Evolutionary conservation across 2,113 vertebrate genomes (phyloP).

Genomic region (Phyllostomus discolor): DNA sequence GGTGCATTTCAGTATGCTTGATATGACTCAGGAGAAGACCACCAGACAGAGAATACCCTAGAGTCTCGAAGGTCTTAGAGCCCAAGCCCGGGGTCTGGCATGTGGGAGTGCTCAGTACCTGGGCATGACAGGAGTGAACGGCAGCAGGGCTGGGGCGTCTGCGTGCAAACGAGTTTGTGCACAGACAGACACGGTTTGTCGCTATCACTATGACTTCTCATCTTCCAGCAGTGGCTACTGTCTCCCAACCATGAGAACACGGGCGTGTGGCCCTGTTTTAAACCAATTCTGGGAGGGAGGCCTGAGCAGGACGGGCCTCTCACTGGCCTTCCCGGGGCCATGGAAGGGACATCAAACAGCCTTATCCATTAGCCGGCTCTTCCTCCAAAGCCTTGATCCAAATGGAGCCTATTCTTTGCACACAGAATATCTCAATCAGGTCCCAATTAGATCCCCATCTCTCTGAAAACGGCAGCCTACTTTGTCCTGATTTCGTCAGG

Average conservation of each 20-base stretch:
- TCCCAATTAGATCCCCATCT: conserved; percentile 44
- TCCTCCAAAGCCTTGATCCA: background rate
- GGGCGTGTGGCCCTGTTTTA: background rate
- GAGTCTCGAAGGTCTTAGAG: background rate
- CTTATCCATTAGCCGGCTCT: background rate
- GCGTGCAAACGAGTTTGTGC: background rate
- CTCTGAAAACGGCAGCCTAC: conserved; percentile 21
- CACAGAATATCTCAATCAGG: conserved; percentile 55
- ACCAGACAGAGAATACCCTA: background rate
- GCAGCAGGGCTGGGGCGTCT: background rate
- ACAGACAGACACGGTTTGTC: background rate
- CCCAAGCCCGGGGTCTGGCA: background rate
- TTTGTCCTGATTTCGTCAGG: conserved; percentile 47
- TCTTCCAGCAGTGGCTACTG: background rate
- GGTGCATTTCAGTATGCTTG: background rate
- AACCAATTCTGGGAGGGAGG: background rate
- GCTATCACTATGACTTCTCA: background rate
- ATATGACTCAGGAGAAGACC: background rate
- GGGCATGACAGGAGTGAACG: fast-evolving
- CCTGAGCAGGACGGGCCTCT: background rate
- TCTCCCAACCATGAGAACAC: background rate
- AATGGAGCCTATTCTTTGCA: conserved; percentile 60
- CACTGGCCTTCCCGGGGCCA: too few species aligned
- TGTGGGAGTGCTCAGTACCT: background rate
- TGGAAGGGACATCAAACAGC: background rate